These are phyloP conservation scores for Semotilus atromaculatus DNA, from an alignment of 2,797 vertebrate genomes.

Conservation along the genomic window DNA sequence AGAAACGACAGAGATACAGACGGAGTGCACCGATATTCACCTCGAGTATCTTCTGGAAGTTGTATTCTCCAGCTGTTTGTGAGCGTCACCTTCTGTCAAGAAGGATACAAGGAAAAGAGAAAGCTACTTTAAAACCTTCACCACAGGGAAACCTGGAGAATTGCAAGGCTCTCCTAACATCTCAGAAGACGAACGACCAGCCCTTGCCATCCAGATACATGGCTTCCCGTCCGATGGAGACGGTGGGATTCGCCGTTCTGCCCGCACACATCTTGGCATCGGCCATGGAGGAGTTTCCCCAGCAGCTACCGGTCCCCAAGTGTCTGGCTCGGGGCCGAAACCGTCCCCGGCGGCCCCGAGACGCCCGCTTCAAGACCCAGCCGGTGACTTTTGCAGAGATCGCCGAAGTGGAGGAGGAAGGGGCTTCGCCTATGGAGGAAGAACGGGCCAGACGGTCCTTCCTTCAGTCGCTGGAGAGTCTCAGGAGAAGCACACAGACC, in stretches of 20 bases:
- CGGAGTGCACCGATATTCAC: conserved; percentile 8
- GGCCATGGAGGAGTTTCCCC: conserved; percentile 90
- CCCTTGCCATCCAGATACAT: conserved; percentile 65
- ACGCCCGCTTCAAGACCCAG: conserved; percentile 98
- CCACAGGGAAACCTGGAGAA: conserved; percentile 47
- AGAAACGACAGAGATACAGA: conserved; percentile 43
- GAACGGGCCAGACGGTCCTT: conserved; percentile 93
- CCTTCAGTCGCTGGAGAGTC: conserved; percentile 94
- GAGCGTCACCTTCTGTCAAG: not conserved
- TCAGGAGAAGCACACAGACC: conserved; percentile 92
- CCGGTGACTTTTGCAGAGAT: conserved; percentile 98
- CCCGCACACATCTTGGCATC: conserved; percentile 84
- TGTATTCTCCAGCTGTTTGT: not conserved
- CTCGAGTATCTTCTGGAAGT: not conserved
- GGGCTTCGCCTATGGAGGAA: conserved; percentile 91
- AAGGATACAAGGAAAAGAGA: not conserved
- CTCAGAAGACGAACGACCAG: conserved; percentile 42
- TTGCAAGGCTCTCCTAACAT: conserved; percentile 40
- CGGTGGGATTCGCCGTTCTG: conserved; percentile 86
- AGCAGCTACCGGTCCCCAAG: conserved; percentile 85
- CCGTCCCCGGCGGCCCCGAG: conserved; percentile 84
- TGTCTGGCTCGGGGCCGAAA: conserved; percentile 79
- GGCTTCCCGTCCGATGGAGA: conserved; percentile 85
- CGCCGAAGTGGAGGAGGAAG: conserved; percentile 96
- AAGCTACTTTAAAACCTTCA: conserved; percentile 43